A percentile compares a stretch with the other conserved stretches of the same genome.
Evolutionary conservation across 64 coral and sea anemone genomes (phyloP).

Genomic region (Astreopora myriophthalma): DNA sequence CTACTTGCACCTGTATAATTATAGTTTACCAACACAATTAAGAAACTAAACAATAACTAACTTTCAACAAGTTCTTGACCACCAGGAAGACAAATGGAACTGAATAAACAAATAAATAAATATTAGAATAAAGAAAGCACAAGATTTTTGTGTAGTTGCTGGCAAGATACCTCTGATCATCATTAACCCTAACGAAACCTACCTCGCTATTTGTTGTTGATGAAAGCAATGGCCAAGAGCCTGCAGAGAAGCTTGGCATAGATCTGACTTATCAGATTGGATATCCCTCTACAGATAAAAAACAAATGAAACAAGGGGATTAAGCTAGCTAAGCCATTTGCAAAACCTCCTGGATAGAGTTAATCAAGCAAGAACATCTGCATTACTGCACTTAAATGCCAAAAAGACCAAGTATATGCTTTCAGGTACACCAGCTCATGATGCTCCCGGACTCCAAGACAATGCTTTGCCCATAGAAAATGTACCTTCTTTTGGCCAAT

Average conservation of each 20-base stretch:
- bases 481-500: too few relatives aligned
- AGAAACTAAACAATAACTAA: not conserved
- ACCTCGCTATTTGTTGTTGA: slow-evolving; percentile 94
- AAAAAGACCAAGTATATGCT: too few relatives aligned
- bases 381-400: too few relatives aligned
- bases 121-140: not conserved
- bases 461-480: too few relatives aligned
- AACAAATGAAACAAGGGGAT: not conserved
- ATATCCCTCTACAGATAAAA: slow-evolving; percentile 62
- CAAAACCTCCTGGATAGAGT: too few relatives aligned
- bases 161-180: too few relatives aligned
- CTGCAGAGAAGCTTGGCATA: slow-evolving; percentile 94
- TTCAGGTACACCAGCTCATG: too few relatives aligned
- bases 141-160: too few relatives aligned
- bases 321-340: too few relatives aligned
- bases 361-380: too few relatives aligned
- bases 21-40: not conserved
- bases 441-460: too few relatives aligned
- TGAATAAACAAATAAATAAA: not conserved
- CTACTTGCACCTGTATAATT: not conserved
- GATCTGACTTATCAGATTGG: slow-evolving; percentile 54
- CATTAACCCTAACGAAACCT: not conserved
- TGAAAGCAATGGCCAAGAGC: slow-evolving; percentile 94
- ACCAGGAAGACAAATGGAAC: slow-evolving; percentile 15
- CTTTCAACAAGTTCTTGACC: slow-evolving; percentile 52